These are phyloP conservation scores for Esox niger DNA, from an alignment of 2,113 vertebrate species.

Conservation along the genomic window DNA sequence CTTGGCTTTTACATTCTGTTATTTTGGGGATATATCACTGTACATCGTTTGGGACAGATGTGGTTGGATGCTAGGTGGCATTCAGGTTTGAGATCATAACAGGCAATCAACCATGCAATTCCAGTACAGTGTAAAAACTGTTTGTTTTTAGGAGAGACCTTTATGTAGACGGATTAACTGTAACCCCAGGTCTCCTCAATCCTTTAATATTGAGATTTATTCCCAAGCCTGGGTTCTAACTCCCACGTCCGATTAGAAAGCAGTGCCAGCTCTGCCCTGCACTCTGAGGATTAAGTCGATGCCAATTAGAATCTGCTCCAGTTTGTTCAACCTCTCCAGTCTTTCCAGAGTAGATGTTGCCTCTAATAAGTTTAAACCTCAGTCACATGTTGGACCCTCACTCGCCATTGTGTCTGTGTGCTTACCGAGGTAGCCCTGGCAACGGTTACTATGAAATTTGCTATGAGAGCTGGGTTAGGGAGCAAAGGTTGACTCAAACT, in stretches of 20 bases:
- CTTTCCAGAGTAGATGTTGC: constrained; percentile 13
- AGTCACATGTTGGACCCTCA: constrained; percentile 32
- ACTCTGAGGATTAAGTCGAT: constrained; percentile 14
- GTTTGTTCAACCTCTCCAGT: background rate
- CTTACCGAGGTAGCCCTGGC: constrained; percentile 44
- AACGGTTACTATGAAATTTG: constrained; percentile 42
- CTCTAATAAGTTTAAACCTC: constrained; percentile 40
- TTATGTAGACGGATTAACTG: too few relatives aligned
- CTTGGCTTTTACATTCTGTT: too few relatives aligned
- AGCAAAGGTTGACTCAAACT: constrained; percentile 43
- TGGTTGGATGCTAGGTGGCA: too few relatives aligned
- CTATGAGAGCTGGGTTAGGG: constrained; percentile 31
- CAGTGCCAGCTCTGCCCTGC: background rate
- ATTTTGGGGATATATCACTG: too few relatives aligned
- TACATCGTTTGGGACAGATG: too few relatives aligned
- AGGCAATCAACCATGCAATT: too few relatives aligned
- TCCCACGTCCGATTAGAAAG: background rate
- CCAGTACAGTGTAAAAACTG: too few relatives aligned
- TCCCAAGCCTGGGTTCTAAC: background rate
- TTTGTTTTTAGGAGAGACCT: too few relatives aligned
- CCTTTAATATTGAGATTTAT: too few relatives aligned
- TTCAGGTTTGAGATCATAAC: too few relatives aligned
- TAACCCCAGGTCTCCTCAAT: too few relatives aligned
- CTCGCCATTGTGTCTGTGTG: constrained; percentile 37
- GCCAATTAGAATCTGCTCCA: constrained; percentile 20